Evolutionary conservation across 2,888 invertebrate species (phyloP).

Genomic region (Luperina testacea): DNA sequence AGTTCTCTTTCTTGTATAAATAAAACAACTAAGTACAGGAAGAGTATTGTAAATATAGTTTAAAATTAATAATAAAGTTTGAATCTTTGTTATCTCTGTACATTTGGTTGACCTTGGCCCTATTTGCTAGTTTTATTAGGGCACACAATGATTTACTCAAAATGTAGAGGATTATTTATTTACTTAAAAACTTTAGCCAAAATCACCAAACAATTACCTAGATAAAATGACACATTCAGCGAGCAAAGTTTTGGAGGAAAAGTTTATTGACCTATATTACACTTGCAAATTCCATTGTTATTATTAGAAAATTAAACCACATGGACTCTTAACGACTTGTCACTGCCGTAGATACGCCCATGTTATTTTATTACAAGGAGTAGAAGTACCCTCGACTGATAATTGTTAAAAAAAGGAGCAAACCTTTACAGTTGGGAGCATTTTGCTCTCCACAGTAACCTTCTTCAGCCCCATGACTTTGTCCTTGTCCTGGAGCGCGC

Average conservation of each 20-base stretch:
- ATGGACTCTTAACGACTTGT: constrained; percentile 12
- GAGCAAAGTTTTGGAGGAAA: constrained; percentile 78
- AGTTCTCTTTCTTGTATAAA: not conserved
- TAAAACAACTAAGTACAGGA: not conserved
- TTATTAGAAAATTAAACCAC: constrained; percentile 25
- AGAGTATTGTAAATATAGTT: constrained; percentile 9
- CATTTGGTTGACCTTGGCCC: constrained; percentile 50
- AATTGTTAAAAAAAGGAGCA: constrained; percentile 48
- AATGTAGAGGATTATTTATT: not conserved
- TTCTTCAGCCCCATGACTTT: constrained; percentile 84
- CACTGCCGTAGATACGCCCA: not conserved
- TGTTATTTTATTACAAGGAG: not conserved
- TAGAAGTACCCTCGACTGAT: constrained; percentile 70
- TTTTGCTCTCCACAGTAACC: constrained; percentile 88
- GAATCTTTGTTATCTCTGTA: constrained; percentile 32
- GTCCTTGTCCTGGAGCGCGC: constrained; percentile 81
- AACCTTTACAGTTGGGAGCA: constrained; percentile 87
- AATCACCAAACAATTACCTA: not conserved
- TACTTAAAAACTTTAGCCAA: not conserved
- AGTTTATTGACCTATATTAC: constrained; percentile 76
- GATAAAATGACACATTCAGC: constrained; percentile 15
- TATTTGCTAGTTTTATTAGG: not conserved
- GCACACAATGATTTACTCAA: constrained; percentile 3
- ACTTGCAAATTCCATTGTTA: constrained; percentile 33
- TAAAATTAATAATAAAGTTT: not conserved